These are phyloP conservation scores for Muricea muricata DNA, from an alignment of 92 coral and sea anemone genomes.

Conservation along the genomic window DNA sequence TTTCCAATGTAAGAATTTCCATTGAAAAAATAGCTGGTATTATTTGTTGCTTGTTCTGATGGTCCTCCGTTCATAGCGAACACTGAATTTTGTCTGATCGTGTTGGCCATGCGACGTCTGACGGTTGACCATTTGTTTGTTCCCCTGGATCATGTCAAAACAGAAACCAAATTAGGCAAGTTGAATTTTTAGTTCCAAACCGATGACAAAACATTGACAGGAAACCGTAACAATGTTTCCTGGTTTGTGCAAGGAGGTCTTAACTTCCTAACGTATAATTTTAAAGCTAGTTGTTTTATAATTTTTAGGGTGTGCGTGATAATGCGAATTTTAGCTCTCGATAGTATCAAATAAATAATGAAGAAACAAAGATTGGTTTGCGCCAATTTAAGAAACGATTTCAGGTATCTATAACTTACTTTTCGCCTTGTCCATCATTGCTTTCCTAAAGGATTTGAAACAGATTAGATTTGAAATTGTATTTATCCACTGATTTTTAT, in stretches of 20 bases:
- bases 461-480: too few species aligned
- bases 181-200: background rate
- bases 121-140: conserved; percentile 26
- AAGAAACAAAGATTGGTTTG: too few species aligned
- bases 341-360: too few species aligned
- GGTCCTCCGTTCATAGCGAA: background rate
- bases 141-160: background rate
- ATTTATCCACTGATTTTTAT: too few species aligned
- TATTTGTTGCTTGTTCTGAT: background rate
- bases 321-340: too few species aligned
- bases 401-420: background rate
- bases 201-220: too few species aligned
- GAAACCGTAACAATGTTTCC: too few species aligned
- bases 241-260: too few species aligned
- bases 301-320: too few species aligned
- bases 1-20: conserved; percentile 6
- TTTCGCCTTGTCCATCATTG: conserved; percentile 7
- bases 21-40: background rate
- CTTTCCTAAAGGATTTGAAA: background rate
- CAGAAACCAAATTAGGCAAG: background rate
- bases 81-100: background rate
- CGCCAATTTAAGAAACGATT: background rate
- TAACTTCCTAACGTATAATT: too few species aligned
- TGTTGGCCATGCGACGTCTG: conserved; percentile 14
- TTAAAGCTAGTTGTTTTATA: too few species aligned